Evolutionary conservation across 2,113 vertebrate species (phyloP), one percentile per base, ranked within the genome.

Genomic region (Amblyornis subalaris): DNA sequence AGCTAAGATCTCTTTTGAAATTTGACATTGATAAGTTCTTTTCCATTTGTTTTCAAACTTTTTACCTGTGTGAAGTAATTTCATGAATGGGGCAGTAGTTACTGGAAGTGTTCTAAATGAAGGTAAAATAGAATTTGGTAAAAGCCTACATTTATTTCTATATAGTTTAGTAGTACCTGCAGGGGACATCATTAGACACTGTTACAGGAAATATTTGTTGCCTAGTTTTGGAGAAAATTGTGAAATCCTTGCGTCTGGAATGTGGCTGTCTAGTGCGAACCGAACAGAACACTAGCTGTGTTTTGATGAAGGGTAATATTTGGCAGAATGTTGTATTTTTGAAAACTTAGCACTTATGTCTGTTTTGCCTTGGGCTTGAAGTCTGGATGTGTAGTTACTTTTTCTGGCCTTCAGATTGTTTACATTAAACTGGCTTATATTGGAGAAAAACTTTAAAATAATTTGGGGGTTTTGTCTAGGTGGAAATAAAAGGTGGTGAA

Each of bases 401-500:
- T 69, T 75, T 55, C 31, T 6, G 6, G 31, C 42, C 55, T 60
- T 73, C 40, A 65, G 44, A 18, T 40, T 31, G 15, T 77, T 91
- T 50, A 57, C 4, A 25, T 70, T 73, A 28, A 54, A 50, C 14
- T 75, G 38, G 3, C 16, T 55, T 67, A 33, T 13, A 5, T n/a
- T 72, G 45, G 16, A 36, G 25, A 72, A 81, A 58, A 47, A 47
- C 7, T 36, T 36, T 55, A 14, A 6, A 75, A 95, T 89, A 4
- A 19, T 65, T 45, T 87, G 51, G 64, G 26, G 4, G 36, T 94
- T 65, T 88, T 88, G 29, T 94, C 58, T 95, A 99, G 98, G 98
- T 99, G 88, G 98, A 99, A 93, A 97, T 99, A 91, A 97, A 94
- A 82, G 96, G 96, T 91, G 96, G 94, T 53, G 33, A 48, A 72